Evolutionary conservation across 2,113 vertebrate species (phyloP).

Genomic region (Pan paniscus): DNA sequence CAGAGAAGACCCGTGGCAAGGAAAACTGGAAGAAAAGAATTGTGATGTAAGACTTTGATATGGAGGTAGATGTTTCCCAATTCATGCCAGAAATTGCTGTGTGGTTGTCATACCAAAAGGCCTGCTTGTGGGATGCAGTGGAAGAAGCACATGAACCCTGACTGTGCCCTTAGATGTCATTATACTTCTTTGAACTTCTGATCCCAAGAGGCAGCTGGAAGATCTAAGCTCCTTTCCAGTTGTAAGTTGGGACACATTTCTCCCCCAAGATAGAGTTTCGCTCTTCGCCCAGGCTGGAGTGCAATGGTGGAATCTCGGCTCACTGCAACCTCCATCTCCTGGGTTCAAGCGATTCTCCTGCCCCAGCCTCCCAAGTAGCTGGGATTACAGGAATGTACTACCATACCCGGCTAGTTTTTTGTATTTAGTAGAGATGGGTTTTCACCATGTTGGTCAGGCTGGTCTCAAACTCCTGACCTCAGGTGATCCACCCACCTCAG

Average conservation of each 20-base stretch:
- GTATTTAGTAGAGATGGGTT: too few relatives aligned
- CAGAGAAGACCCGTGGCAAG: slow-evolving; percentile 67
- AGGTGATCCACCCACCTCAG: too few relatives aligned
- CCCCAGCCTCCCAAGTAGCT: too few relatives aligned
- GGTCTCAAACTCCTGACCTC: too few relatives aligned
- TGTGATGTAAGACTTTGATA: not conserved
- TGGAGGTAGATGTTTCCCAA: not conserved
- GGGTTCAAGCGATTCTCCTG: too few relatives aligned
- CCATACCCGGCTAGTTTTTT: too few relatives aligned
- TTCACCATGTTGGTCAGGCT: too few relatives aligned
- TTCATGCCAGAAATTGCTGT: not conserved
- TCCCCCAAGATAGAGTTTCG: too few relatives aligned
- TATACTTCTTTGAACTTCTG: not conserved
- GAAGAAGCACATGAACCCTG: not conserved
- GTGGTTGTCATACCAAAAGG: not conserved
- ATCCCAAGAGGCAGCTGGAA: not conserved
- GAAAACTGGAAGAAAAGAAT: slow-evolving; percentile 76
- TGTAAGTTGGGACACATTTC: not conserved
- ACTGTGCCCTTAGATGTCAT: not conserved
- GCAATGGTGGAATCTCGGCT: too few relatives aligned
- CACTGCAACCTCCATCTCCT: too few relatives aligned
- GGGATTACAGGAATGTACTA: too few relatives aligned
- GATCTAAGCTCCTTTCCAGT: not conserved
- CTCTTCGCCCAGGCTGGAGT: too few relatives aligned
- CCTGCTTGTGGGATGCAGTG: not conserved